phyloP scores from a whole-genome alignment of 2,797 vertebrate genomes.

The Microctenopoma steveboyesi region DNA sequence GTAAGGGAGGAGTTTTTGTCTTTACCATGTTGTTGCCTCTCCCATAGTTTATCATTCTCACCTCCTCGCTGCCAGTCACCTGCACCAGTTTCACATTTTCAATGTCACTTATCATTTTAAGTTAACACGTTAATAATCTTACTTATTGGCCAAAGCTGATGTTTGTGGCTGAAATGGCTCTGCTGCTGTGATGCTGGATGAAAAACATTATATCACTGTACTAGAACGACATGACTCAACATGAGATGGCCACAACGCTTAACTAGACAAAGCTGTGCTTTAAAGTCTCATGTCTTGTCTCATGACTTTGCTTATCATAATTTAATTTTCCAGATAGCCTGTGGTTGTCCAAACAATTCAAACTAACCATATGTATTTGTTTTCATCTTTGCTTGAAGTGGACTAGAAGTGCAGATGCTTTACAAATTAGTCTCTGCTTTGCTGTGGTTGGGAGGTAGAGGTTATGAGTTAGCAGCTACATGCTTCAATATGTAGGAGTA shows the following conservation, averaged over 20 bases:
- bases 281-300: slow-evolving; percentile 6
- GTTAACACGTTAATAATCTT: slow-evolving; percentile 17
- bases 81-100: slow-evolving; percentile 25
- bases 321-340: slow-evolving; percentile 28
- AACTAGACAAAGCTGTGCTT: slow-evolving; percentile 14
- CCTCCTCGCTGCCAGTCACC: slow-evolving; percentile 5
- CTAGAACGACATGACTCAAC: slow-evolving; percentile 46
- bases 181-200: slow-evolving; percentile 12
- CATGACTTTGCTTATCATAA: slow-evolving; percentile 25
- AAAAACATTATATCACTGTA: slow-evolving; percentile 14
- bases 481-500: not conserved
- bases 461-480: not conserved
- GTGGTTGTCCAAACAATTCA: slow-evolving; percentile 47
- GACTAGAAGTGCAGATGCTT: slow-evolving; percentile 16
- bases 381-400: slow-evolving; percentile 59
- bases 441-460: not conserved
- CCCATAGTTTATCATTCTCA: slow-evolving; percentile 1
- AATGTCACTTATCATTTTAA: slow-evolving; percentile 10
- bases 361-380: slow-evolving; percentile 56
- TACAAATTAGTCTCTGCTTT: not conserved
- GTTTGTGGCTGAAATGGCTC: slow-evolving; percentile 22
- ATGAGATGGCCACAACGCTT: slow-evolving; percentile 21
- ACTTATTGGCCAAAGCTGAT: slow-evolving; percentile 24
- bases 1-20: slow-evolving; percentile 74
- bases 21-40: not conserved